Base-by-base conservation (phyloP, 2,797 vertebrate genomes). In the Amblyraja radiata region DNA sequence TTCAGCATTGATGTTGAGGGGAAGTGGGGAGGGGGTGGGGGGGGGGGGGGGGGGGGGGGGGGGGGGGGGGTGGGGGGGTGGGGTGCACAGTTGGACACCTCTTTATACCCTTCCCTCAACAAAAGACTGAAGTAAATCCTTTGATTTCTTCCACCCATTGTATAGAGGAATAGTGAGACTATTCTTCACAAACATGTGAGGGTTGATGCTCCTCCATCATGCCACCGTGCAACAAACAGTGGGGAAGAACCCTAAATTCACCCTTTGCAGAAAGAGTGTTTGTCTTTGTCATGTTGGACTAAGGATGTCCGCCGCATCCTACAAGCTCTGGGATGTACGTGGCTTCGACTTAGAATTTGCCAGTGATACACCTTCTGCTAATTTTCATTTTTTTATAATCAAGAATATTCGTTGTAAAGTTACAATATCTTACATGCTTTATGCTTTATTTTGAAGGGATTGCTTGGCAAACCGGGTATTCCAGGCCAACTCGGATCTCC, bases 401-500 rank as follows among this genome's bases (percentile, higher is more conserved):
- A 65, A 84, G 54, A 28, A 61, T n/a, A 10, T 84, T 61, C 16
- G 25, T 5, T 61, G 25, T 63, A 68, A 3, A 36, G n/a, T 36
- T 16, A 9, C 68, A 14, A 68, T 18, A 36, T 18, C 63, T 3
- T 36, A 21, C n/a, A 9, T 93, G 81, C 80, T 11, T 61, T 79
- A n/a, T 83, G 76, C 93, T 93, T 93, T 93, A 32, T 61, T 93
- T 93, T 73, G 63, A 93, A 95, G 95, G 94, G 93, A 13, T 93
- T 93, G 36, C 92, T 63, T 90, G 94, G 94, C 21, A 93, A 94
- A 86, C 94, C 63, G 7, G 93, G 94, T 81, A 93, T 83, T 23
- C 90, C 94, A 81, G 94, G 94, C 14, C 93, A 68, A 84, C 93
- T 93, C 39, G 94, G 94, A 93, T 94, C 94, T 79, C 93, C 93